Conservation (phyloP, 1,140 invertebrate species). For the Camponotus floridanus region DNA sequence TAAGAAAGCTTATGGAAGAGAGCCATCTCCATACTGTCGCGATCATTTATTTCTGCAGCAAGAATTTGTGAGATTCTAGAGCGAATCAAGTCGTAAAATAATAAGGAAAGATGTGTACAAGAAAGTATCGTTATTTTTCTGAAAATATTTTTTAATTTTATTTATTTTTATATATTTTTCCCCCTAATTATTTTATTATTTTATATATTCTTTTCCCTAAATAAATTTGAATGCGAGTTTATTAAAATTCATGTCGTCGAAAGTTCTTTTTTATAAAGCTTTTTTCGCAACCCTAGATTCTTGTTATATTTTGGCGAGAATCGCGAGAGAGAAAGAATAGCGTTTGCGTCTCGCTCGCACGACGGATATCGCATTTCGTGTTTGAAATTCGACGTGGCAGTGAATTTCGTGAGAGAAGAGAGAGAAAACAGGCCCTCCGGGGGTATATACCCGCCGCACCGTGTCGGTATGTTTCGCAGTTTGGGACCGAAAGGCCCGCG, state of each 20-base stretch:
- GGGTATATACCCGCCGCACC: constrained; percentile 51
- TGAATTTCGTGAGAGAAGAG: constrained; percentile 66
- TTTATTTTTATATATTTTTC: too few species aligned
- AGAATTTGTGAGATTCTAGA: background rate
- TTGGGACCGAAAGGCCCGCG: constrained; percentile 65
- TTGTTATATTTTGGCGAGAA: background rate
- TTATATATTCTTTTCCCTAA: background rate
- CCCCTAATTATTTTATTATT: too few species aligned
- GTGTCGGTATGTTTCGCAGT: constrained; percentile 77
- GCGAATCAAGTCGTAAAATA: background rate
- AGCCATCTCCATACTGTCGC: too few species aligned
- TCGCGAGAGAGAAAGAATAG: constrained; percentile 1
- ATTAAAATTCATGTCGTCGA: background rate
- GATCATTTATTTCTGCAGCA: background rate
- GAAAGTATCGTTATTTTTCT: background rate
- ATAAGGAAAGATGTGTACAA: background rate
- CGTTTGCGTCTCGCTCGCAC: constrained; percentile 46
- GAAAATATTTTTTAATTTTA: too few species aligned
- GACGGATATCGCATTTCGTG: constrained; percentile 74
- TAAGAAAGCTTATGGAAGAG: too few species aligned
- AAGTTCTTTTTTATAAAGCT: background rate
- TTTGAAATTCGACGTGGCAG: constrained; percentile 51
- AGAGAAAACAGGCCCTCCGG: constrained; percentile 23
- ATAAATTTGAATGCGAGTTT: background rate
- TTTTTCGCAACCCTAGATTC: background rate